Evolutionary conservation across 2,888 invertebrate species (phyloP), one percentile per base, ranked within the genome.

Genomic region (Malthinus seriepunctatus): DNA sequence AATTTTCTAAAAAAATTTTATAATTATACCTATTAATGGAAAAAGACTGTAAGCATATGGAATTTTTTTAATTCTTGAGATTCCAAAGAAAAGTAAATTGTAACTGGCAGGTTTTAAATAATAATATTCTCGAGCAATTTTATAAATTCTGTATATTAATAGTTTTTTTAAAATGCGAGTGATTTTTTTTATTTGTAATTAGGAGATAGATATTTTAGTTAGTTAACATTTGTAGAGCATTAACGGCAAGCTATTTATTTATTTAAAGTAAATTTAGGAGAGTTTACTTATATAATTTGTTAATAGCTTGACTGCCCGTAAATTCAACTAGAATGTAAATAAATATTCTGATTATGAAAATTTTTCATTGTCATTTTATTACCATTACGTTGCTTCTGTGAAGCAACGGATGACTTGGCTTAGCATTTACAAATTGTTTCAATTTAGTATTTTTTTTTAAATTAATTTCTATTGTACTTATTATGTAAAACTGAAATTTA

Each of bases 321-420:
- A 49, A 39, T 51, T 62, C 62, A 59, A 57, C 62, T 56, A 61
- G 64, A 68, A 65, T 71, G 71, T 72, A 73, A 70, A 71, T 72
- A 72, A 72, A 71, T 73, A 74, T 72, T 74, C 73, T 73, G 75
- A 73, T 74, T 75, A 75, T 74, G 74, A 75, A n/a, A 76, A 57
- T 15, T 38, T 37, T 37, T 51, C 46, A 50, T 50, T 59, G 54
- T 59, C 50, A 54, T 54, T 60, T 55, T 60, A 51, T 54, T 50
- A 59, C 46, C 10, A 47, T 48, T 48, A 45, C 35, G n/a, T 53
- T 49, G 45, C 60, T 61, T 61, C 60, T 50, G 53, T 61, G 60
- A 61, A 61, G 60, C 31, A 52, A 56, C 46, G 32, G 32, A 55
- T 54, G 47, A 51, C 49, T 55, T 59, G 54, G 59, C 54, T 50